Evolutionary conservation across 1,140 invertebrate species (phyloP).

Genomic region (Calephelis virginiensis): DNA sequence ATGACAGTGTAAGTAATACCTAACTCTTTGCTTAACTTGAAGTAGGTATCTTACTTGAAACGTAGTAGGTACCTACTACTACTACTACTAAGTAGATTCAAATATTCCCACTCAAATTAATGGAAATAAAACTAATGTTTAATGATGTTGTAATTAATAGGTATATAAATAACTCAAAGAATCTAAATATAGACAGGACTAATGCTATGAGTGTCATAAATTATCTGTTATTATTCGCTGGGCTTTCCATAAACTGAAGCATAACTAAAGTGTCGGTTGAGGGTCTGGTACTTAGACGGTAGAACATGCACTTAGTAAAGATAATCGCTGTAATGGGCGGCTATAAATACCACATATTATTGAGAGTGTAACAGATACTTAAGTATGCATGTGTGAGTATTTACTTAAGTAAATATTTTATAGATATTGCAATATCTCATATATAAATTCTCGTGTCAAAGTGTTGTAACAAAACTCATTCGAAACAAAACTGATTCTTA

Average conservation of each 20-base stretch:
- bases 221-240: constrained; percentile 62
- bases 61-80: too few species aligned
- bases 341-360: constrained; percentile 47
- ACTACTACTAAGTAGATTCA: too few species aligned
- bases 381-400: background rate
- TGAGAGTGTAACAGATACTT: background rate
- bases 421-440: too few species aligned
- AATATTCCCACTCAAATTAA: too few species aligned
- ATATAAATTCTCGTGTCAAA: too few species aligned
- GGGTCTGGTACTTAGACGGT: constrained; percentile 34
- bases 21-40: too few species aligned
- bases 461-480: too few species aligned
- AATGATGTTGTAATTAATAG: background rate
- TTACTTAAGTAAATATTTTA: background rate
- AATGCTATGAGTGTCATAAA: constrained; percentile 38
- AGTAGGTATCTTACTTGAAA: too few species aligned
- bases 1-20: too few species aligned
- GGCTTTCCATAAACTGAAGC: constrained; percentile 64
- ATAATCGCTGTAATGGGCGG: constrained; percentile 59
- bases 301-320: constrained; percentile 68
- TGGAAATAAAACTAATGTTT: too few species aligned
- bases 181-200: background rate
- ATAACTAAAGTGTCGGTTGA: constrained; percentile 49
- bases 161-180: background rate
- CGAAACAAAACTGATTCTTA: too few species aligned